A percentile compares a stretch with the other conserved stretches of the same genome.
Evolutionary conservation across 2,888 invertebrate species (phyloP).

Genomic region (Sthenelais limicola): DNA sequence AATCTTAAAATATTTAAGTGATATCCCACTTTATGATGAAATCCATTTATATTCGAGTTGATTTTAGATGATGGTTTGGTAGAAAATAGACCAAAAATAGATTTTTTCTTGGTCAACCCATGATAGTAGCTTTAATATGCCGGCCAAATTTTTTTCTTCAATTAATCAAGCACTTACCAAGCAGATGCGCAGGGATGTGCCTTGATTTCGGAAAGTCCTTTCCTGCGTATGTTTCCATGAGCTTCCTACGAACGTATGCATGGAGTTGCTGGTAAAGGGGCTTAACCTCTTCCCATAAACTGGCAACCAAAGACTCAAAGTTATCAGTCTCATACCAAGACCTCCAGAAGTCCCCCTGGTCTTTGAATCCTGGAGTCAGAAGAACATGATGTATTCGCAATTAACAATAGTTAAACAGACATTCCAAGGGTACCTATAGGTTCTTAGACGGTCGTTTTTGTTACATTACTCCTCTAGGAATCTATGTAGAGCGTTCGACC

Average conservation of each 20-base stretch:
- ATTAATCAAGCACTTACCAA: slow-evolving; percentile 21
- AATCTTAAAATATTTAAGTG: too few relatives aligned
- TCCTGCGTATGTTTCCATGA: slow-evolving; percentile 56
- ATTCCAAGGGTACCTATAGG: not conserved
- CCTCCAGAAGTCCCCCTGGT: slow-evolving; percentile 91
- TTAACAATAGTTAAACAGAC: not conserved
- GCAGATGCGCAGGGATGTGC: slow-evolving; percentile 86
- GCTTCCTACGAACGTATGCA: slow-evolving; percentile 66
- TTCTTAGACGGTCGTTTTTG: too few relatives aligned
- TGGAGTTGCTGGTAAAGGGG: slow-evolving; percentile 70
- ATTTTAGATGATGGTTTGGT: too few relatives aligned
- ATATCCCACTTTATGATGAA: too few relatives aligned
- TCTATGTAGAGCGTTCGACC: too few relatives aligned
- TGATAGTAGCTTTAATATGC: too few relatives aligned
- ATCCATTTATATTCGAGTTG: too few relatives aligned
- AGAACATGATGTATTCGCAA: not conserved
- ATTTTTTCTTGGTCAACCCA: too few relatives aligned
- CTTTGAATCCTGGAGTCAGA: slow-evolving; percentile 78
- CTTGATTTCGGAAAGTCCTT: slow-evolving; percentile 75
- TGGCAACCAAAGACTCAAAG: slow-evolving; percentile 73
- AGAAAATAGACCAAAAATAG: too few relatives aligned
- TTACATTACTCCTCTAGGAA: too few relatives aligned
- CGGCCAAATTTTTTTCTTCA: not conserved
- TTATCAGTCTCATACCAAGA: slow-evolving; percentile 85
- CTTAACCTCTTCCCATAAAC: slow-evolving; percentile 62